Conservation (phyloP, 2,888 invertebrate genomes). For the Eucera pruinosa region DNA sequence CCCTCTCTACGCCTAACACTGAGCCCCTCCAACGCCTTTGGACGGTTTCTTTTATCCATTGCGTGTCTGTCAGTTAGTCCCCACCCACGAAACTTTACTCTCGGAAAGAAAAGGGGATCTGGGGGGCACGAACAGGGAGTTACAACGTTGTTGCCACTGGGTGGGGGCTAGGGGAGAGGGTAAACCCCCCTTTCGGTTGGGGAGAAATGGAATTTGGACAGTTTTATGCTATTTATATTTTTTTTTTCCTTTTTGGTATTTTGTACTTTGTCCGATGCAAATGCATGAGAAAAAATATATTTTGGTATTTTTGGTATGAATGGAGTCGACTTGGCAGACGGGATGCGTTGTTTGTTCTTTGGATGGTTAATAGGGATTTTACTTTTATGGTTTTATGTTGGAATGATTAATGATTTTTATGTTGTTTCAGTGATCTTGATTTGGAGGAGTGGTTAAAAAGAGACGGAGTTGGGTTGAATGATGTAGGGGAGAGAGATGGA, state of each 20-base stretch:
- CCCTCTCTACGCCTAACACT: slow-evolving; percentile 45
- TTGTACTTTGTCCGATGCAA: neutral
- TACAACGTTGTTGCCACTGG: slow-evolving; percentile 7
- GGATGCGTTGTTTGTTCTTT: neutral
- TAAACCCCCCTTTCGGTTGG: neutral
- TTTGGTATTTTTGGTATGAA: no score
- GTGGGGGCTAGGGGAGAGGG: neutral
- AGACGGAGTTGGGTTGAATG: neutral
- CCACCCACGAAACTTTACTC: slow-evolving; percentile 64
- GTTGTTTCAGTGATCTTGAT: slow-evolving; percentile 6
- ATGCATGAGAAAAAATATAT: neutral
- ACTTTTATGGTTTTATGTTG: neutral
- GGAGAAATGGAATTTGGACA: neutral
- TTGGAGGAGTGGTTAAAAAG: neutral
- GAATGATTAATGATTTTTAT: slow-evolving; percentile 16
- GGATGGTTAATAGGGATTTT: neutral
- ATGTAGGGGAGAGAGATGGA: neutral
- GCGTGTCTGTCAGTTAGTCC: slow-evolving; percentile 70
- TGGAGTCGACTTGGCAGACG: no score
- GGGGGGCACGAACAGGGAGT: neutral
- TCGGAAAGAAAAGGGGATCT: slow-evolving; percentile 4
- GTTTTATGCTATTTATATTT: neutral
- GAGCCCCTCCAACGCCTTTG: slow-evolving; percentile 21
- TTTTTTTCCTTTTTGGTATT: neutral
- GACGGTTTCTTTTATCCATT: slow-evolving; percentile 72